Evolutionary conservation across 2,888 invertebrate genomes (phyloP), one percentile per base, ranked within the genome.

Genomic region (Apamea monoglypha): DNA sequence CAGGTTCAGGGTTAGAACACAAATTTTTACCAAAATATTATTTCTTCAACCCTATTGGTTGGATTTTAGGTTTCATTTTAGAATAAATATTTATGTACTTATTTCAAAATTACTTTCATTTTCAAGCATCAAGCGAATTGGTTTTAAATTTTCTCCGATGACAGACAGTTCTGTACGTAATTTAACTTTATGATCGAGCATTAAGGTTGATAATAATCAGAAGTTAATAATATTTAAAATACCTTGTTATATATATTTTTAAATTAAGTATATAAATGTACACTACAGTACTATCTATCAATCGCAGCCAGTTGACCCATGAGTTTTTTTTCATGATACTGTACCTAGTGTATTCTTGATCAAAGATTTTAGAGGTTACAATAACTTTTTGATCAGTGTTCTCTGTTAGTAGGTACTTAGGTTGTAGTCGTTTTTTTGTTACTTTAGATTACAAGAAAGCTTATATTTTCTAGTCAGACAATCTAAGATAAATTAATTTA

Each of bases 381-480:
- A 40, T 56, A 0, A 18, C n/a, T 82, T 78, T 56, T 56, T 67
- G 5, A 78, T 64, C 29, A 63, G 40, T 78, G 50, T 81, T 74
- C 1, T 61, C 12, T n/a, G 29, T 47, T 59, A 44, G 6, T 59
- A 76, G 50, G 25, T 61, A 76, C 56, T n/a, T 40, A 63, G 18
- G 18, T 64, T 29, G 50, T n/a, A 47, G n/a, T 75, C 14, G 6
- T 40, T 29, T 74, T 16, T n/a, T 32, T 40, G 3, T 74, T 25
- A n/a, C 16, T 25, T 32, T 21, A n/a, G 6, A 25, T 50, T 40
- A 69, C 36, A 80, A 59, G 0, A 59, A 67, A 59, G 8, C 36
- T 80, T 64, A 64, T 56, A 14, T 47, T 64, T 36, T 59, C 59
- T 76, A 80, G 32, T 83, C 78, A 77, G 66, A 77, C 66, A 40